These are phyloP conservation scores for Euphonia xanthogaster DNA, from an alignment of 2,797 vertebrate genomes.

Conservation along the genomic window DNA sequence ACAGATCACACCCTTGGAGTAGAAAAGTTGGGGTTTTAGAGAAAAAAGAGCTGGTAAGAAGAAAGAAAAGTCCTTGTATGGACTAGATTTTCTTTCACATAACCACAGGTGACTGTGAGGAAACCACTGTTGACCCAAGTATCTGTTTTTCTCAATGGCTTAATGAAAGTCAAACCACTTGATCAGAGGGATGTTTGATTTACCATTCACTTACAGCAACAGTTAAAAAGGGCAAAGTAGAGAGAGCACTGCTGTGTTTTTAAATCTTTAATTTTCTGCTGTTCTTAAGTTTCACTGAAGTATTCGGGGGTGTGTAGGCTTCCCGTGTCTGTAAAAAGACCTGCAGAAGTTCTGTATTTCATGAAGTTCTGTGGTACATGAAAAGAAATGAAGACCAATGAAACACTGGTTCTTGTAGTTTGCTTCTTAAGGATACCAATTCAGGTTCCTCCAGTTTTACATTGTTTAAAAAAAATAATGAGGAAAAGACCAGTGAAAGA, in stretches of 20 bases:
- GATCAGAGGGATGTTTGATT: neutral
- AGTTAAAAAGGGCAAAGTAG: neutral
- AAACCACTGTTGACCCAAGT: neutral
- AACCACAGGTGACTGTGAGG: neutral
- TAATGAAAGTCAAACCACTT: neutral
- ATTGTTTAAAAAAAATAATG: neutral
- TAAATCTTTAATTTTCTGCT: neutral
- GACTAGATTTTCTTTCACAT: neutral
- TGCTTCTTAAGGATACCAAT: neutral
- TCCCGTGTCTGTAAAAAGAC: neutral
- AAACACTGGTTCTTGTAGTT: neutral
- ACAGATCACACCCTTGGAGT: neutral
- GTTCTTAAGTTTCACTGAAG: neutral
- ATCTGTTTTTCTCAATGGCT: neutral
- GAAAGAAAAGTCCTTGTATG: neutral
- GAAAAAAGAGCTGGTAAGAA: neutral
- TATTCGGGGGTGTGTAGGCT: neutral
- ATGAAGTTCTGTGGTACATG: neutral
- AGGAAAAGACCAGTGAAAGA: neutral
- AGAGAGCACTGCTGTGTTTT: neutral
- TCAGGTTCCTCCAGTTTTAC: neutral
- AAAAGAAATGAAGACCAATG: neutral
- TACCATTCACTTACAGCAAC: neutral
- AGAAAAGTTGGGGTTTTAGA: neutral
- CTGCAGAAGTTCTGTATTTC: neutral